Percentiles rank a stretch among this genome's conserved stretches.
Conservation (phyloP, 2,113 vertebrate genomes). For the Ptyas mucosa region DNA sequence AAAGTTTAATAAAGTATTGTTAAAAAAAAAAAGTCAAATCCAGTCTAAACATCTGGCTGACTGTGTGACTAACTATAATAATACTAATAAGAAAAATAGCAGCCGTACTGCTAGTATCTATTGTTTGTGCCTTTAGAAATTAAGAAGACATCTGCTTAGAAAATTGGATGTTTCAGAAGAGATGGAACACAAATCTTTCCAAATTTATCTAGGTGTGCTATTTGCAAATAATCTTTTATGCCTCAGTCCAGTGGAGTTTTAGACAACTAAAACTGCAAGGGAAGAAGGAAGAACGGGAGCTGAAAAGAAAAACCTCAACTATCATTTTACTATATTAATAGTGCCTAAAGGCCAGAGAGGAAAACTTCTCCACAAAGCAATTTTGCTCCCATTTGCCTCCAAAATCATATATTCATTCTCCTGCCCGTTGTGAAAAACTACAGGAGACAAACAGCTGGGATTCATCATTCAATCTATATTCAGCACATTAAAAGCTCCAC, state of each 20-base stretch:
- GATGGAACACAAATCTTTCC: not conserved
- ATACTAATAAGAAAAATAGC: not conserved
- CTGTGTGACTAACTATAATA: not conserved
- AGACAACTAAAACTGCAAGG: not conserved
- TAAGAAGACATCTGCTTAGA: not conserved
- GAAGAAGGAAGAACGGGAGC: not conserved
- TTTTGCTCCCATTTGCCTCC: constrained; percentile 22
- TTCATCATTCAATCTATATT: constrained; percentile 61
- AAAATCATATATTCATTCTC: constrained; percentile 51
- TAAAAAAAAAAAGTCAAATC: not conserved
- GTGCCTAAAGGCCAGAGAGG: not conserved
- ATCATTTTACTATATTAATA: constrained; percentile 3
- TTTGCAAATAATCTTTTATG: not conserved
- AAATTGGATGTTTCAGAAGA: not conserved
- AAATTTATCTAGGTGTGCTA: not conserved
- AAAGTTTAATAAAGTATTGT: no score
- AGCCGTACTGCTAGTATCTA: not conserved
- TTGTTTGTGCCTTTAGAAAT: not conserved
- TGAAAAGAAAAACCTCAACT: not conserved
- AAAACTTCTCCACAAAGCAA: constrained; percentile 26
- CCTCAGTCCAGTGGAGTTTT: not conserved
- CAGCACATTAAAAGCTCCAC: constrained; percentile 57
- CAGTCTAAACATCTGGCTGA: not conserved
- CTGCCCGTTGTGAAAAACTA: constrained; percentile 46
- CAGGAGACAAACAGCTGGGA: constrained; percentile 58